Percentiles rank a stretch among this genome's conserved stretches.
phyloP scores from a whole-genome alignment of 2,888 invertebrate genomes.

The Tenodera sinensis region DNA sequence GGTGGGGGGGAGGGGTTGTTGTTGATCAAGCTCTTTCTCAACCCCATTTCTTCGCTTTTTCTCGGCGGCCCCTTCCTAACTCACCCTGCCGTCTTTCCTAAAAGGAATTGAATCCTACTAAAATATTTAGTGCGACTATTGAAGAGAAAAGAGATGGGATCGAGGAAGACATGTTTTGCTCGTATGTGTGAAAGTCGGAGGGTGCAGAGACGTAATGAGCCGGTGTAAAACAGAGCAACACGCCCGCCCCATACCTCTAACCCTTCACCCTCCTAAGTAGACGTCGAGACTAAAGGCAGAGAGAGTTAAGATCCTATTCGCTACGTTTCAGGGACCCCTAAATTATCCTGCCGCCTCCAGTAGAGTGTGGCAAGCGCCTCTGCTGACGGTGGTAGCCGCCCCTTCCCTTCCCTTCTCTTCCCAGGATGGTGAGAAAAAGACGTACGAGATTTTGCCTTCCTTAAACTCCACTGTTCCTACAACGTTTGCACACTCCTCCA shows the following conservation, averaged over 20 bases:
- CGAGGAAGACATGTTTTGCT: not conserved
- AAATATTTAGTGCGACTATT: conserved; percentile 27
- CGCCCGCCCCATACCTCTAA: conserved; percentile 3
- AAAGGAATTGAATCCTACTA: conserved; percentile 29
- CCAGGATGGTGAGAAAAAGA: conserved; percentile 25
- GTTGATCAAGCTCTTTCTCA: not conserved
- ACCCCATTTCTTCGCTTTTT: conserved; percentile 1
- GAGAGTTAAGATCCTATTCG: conserved; percentile 23
- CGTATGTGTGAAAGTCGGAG: not conserved
- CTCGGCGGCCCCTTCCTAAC: not conserved
- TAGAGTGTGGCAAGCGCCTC: not conserved
- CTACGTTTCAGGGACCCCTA: conserved; percentile 25
- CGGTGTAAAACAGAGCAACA: conserved; percentile 28
- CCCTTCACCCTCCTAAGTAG: conserved; percentile 20
- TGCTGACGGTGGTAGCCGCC: not conserved
- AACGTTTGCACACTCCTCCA: conserved; percentile 14
- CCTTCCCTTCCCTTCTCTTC: not conserved
- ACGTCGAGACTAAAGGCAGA: conserved; percentile 7
- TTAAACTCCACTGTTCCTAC: conserved; percentile 12
- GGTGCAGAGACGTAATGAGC: conserved; percentile 22
- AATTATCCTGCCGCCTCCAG: conserved; percentile 20
- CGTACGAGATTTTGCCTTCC: conserved; percentile 24
- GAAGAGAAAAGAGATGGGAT: conserved; percentile 20
- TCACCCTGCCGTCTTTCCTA: conserved; percentile 11
- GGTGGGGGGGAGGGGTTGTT: not conserved